Conservation (phyloP, 2,113 vertebrate genomes). For the Seriola quinqueradiata region DNA sequence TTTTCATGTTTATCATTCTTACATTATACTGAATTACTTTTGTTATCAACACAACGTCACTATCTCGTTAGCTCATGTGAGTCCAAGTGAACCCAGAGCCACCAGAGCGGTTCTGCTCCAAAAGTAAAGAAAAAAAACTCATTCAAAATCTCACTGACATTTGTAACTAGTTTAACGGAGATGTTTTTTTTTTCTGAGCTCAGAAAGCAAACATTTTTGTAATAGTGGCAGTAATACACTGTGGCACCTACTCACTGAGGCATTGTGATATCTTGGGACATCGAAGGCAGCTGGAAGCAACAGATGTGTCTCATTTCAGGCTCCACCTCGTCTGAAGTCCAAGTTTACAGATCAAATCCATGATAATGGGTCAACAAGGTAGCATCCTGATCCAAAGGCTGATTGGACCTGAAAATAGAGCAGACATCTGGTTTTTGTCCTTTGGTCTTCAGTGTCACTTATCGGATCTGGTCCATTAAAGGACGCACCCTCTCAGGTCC, state of each 20-base stretch:
- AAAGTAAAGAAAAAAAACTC: too few species aligned
- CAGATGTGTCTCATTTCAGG: slow-evolving; percentile 16
- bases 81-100: too few species aligned
- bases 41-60: too few species aligned
- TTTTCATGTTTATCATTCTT: background rate
- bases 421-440: background rate
- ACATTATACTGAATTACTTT: background rate
- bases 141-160: too few species aligned
- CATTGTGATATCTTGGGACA: slow-evolving; percentile 10
- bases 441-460: slow-evolving; percentile 13
- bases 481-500: background rate
- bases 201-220: too few species aligned
- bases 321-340: slow-evolving; percentile 11
- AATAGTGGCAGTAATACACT: background rate
- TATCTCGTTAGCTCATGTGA: too few species aligned
- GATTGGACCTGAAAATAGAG: slow-evolving; percentile 21
- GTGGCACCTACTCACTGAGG: slow-evolving; percentile 19
- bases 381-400: background rate
- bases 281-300: slow-evolving; percentile 52
- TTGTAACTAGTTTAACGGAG: too few species aligned
- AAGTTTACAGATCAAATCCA: background rate
- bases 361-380: background rate
- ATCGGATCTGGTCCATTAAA: background rate
- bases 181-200: too few species aligned
- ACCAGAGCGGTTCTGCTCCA: too few species aligned